Base-by-base conservation (phyloP, 2,888 invertebrate genomes). In the Cerastoderma edule region DNA sequence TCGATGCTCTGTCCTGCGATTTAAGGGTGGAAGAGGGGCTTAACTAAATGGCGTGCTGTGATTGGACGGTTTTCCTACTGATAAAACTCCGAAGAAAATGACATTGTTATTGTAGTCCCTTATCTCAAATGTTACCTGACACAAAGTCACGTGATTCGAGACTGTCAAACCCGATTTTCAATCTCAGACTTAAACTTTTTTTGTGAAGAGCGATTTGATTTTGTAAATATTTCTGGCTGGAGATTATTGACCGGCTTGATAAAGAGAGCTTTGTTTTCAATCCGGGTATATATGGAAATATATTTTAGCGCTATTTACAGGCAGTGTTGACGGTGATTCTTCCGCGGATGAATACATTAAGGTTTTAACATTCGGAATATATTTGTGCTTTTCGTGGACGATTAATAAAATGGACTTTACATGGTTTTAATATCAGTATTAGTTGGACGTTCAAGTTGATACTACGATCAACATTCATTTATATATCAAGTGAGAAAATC, bases 91-190 rank as follows among this genome's bases (percentile, higher is more conserved):
- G 69, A 73, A 78, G 32, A 57, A 82, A 82, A 82, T 82, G 78
- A 79, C 82, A 77, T 79, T 82, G 82, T 82, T 82, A 82, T 82
- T 82, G 67, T 72, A 53, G 54, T 44, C 60, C 70, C 82, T 82
- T 82, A 82, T 82, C 82, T 75, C 32, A 57, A 46, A 72, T 72
- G 71, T 78, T 82, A 82, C 82, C 82, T 79, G 82, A 77, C 79
- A 74, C 33, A 24, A 60, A 44, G 68, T 72, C 82, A 79, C 82
- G 82, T 79, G 79, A 79, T 69, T 65, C 67, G 68, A 64, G 75
- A 68, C 63, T 64, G 54, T 35, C 68, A 65, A 67, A 67, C 68
- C 72, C 70, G 75, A 80, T 78, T 82, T 75, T 72, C 63, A 75
- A 60, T 60, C 60, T 60, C 60, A 24, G 60, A 60, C 39, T 19